Evolutionary conservation across 2,888 invertebrate species (phyloP), one percentile per base, ranked within the genome.

Genomic region (Tiliacea aurago): DNA sequence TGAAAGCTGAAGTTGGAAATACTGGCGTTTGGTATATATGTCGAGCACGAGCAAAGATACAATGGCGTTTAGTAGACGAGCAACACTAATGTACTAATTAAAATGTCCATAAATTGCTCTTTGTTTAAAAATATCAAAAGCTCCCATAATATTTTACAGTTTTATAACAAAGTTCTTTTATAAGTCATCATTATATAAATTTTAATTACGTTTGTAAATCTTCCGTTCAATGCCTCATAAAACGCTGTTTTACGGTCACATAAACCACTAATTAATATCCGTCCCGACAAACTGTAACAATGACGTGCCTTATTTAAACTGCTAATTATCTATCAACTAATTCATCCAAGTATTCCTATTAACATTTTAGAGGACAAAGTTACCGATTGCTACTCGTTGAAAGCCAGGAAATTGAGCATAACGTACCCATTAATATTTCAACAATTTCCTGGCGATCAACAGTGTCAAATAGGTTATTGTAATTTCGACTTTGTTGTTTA

Each of bases 331-430:
- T 86, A 86, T 86, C 80, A 87, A 89, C 85, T 87, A 88, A 91
- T 89, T 89, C 85, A 86, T 84, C 85, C 83, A 86, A 89, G 86
- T 85, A 87, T 84, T 84, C 77, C 79, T 89, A 89, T 90, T 91
- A 91, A 90, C 78, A 90, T 89, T 91, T 91, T 87, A 91, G 89
- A 93, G 92, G 93, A 91, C 92, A 91, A 92, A 92, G 93, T 93
- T 92, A 93, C 93, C 94, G 92, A 94, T 93, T 93, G 91, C 92
- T 91, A 90, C 91, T 92, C 91, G 93, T 92, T 93, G 94, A 94
- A 93, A 94, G 93, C 93, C 94, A 94, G 95, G 95, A 95, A 95
- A 95, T 95, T 95, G 95, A 93, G 95, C 95, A 95, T 95, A 94
- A 95, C 94, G 92, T 89, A 88, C 90, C 92, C 92, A 93, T 95